Base-by-base conservation (phyloP, 1,140 invertebrate species). In the Drosophila yakuba region DNA sequence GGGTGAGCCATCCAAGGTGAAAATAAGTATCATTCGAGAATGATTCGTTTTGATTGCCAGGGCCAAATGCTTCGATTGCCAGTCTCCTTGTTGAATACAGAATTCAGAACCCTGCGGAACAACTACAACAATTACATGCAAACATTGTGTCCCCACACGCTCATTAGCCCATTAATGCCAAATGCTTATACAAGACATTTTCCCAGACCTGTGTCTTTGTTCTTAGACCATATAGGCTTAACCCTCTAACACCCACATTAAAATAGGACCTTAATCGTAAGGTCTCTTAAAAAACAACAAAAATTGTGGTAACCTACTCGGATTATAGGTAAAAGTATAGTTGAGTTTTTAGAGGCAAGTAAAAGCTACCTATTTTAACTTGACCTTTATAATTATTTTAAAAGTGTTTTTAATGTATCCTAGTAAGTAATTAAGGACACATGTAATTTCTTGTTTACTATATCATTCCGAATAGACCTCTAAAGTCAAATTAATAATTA, bases 1-100 rank as follows among this genome's bases (percentile, higher is more conserved):
- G 15, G 48, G 28, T 12, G 15, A 6, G 67, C 55, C 67, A 74
- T 58, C 73, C 78, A 85, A 78, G 81, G 83, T 66, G 68, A 72
- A 86, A 69, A 63, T 66, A 78, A 74, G 76, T 81, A 68, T 66
- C 60, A 66, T 61, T 61, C 50, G 39, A 55, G 50, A 28, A 61
- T 66, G 62, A 85, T 71, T 80, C 67, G 62, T 55, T 74, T 72
- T 85, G 84, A 88, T 89, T 88, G 83, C 72, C 80, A 84, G 71
- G 52, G 63, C 51, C 83, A 86, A 79, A 62, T 86, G 83, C 43
- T 58, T 71, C 79, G 68, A 71, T 52, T 48, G 69, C 32, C 41
- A 43, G 66, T 59, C 80, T 47, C 66, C 23, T 48, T 59, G 62
- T 15, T 20, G 36, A 11, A 38, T 14, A 14, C 38, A 17, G 36